phyloP scores from a whole-genome alignment of 2,888 invertebrate genomes.

The Pristionchus entomophagus region DNA sequence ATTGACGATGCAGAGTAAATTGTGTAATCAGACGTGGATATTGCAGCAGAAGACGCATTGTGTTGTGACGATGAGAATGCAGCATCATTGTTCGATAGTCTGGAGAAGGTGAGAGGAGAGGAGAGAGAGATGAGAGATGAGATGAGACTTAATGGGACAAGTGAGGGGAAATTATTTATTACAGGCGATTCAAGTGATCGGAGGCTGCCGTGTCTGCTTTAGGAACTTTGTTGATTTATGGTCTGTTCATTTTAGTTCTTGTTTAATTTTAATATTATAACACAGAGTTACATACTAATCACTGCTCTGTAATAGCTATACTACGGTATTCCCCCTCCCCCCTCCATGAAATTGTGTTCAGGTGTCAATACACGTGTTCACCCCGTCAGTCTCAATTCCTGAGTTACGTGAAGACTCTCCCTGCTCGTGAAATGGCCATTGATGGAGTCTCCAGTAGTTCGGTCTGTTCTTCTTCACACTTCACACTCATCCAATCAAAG shows the following conservation, averaged over 20 bases:
- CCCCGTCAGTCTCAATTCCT: background rate
- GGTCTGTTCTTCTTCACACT: background rate
- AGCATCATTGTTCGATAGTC: background rate
- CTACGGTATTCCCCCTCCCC: no score
- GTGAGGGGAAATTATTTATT: background rate
- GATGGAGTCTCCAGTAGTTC: background rate
- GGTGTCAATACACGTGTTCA: constrained; percentile 25
- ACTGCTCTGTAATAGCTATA: no score
- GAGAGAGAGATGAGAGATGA: no score
- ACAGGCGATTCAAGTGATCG: background rate
- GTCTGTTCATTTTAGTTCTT: background rate
- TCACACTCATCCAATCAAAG: background rate
- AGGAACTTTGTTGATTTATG: background rate
- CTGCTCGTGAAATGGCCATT: background rate
- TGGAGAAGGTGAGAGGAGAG: background rate
- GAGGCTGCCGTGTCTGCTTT: background rate
- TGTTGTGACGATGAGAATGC: constrained; percentile 6
- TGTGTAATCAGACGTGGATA: no score
- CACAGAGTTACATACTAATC: no score
- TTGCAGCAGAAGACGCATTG: background rate
- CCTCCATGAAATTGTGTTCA: no score
- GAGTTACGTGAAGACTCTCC: background rate
- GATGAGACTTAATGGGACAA: no score
- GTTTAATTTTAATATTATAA: no score
- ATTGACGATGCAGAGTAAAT: no score